Evolutionary conservation across 2,113 vertebrate genomes (phyloP), one percentile per base, ranked within the genome.

Genomic region (Epinephelus cyanopodus): DNA sequence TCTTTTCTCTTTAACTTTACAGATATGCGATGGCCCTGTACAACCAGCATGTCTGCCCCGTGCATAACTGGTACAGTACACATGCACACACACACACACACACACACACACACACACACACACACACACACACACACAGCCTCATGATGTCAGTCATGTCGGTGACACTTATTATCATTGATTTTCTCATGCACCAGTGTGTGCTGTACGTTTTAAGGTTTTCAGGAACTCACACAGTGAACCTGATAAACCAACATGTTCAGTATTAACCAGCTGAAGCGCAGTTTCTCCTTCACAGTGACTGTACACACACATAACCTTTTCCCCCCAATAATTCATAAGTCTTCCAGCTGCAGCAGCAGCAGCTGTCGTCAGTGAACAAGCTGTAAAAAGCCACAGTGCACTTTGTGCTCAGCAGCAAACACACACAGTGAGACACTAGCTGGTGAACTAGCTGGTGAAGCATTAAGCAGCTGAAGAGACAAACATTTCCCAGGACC

Each of bases 1-100:
- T 52, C 15, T 79, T 19, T 3, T 84, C n/a, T 85, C 7, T 45
- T 60, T 65, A 8, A 14, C 12, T 58, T 56, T 64, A 50, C 91
- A 98, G 97, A 91, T 97, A 97, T 3, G 96, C 96, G 57, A 97
- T 98, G 96, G 96, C 97, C 0, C 93, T 98, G 61, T 96, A 96
- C 91, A 98, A 98, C 92, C 96, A 97, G 91, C 97, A 98, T 58
- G 96, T 98, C 88, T 98, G 97, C 73, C 96, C 97, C 0, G 95
- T 98, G 79, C 91, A 96, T 56, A 97, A 97, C 93, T 98, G 97
- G 97, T 97, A 96, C 54, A 25, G 5, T 19, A 56, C 42, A 13
- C 75, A 57, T 62, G 48, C 73, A 21, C 21, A 77, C 70, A 67
- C 67, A 73, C 69, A 73, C 74, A 57, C 78, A 80, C 53, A 67